Conservation (phyloP, 2,888 invertebrate genomes). For the Mellilla xanthometata region DNA sequence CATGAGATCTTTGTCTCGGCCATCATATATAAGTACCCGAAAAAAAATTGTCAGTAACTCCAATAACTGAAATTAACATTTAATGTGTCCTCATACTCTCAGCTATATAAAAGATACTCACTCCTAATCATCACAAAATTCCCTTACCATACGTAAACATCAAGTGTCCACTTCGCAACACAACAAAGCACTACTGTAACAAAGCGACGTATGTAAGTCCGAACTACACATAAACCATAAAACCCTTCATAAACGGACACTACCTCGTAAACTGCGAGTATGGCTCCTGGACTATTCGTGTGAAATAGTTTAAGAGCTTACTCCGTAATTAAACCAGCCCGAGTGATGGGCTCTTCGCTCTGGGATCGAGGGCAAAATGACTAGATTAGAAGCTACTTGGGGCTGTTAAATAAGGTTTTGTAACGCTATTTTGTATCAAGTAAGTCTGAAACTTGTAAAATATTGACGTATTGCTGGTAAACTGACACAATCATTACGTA, state of each 20-base stretch:
- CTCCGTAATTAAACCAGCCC: slow-evolving; percentile 18
- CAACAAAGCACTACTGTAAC: not conserved
- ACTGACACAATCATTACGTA: too few species aligned
- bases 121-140: not conserved
- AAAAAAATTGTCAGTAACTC: too few species aligned
- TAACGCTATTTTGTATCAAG: too few species aligned
- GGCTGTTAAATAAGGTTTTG: not conserved
- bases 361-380: slow-evolving; percentile 4
- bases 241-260: slow-evolving; percentile 17
- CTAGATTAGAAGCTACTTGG: not conserved
- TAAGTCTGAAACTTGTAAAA: too few species aligned
- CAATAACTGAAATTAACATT: too few species aligned
- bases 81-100: too few species aligned
- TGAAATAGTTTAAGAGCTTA: slow-evolving; percentile 20
- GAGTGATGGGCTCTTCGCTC: slow-evolving; percentile 17
- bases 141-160: not conserved
- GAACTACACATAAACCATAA: slow-evolving; percentile 13
- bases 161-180: not conserved
- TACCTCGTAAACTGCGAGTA: slow-evolving; percentile 11
- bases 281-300: slow-evolving; percentile 18
- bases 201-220: slow-evolving; percentile 3
- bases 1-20: too few species aligned
- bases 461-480: too few species aligned
- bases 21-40: too few species aligned
- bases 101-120: too few species aligned